Evolutionary conservation across 2,888 invertebrate genomes (phyloP), one percentile per base, ranked within the genome.

Genomic region (Arrhopalites spinosus): DNA sequence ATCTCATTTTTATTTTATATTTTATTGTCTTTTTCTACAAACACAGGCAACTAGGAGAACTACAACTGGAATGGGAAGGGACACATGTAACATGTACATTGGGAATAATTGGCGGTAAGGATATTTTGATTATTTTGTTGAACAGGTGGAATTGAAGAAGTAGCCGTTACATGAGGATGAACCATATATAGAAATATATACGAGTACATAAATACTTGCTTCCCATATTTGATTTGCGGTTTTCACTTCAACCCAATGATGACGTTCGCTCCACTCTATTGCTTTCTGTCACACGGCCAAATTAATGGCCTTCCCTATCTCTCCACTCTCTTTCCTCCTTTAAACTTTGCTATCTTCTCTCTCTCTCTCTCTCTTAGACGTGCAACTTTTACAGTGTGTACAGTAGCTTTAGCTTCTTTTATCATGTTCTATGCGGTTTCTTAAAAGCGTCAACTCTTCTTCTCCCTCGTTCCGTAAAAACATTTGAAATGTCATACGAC

Each of bases 171-270:
- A 13, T 5, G 3, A 59, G 59, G 2, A 2, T 25, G 2, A 5
- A 8, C 1, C 43, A 23, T 20, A 30, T 43, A 64, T 30, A 64
- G 23, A 36, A 36, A 36, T 7, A 11, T 36, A 36, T 36, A 36
- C 36, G 36, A 36, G 36, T 36, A 36, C 36, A 36, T 36, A 36
- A 36, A 36, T 36, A 68, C 25, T 8, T 13, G 23, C 25, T 20
- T 68, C 11, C 47, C 27, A n/a, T 77, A 76, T 79, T 77, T 79
- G 77, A 79, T 77, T 79, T 79, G 79, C 77, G 79, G 79, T 79
- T 77, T 79, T 64, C 36, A 1, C 56, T 73, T 68, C 74, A 61
- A 66, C 53, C 74, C 76, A 79, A 79, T 76, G 76, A 63, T 61
- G 59, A 78, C 72, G 73, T 73, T 74, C 78, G 77, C 75, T 75